Base-by-base conservation (phyloP, 2,888 invertebrate genomes). In the Ectropis crepuscularia region DNA sequence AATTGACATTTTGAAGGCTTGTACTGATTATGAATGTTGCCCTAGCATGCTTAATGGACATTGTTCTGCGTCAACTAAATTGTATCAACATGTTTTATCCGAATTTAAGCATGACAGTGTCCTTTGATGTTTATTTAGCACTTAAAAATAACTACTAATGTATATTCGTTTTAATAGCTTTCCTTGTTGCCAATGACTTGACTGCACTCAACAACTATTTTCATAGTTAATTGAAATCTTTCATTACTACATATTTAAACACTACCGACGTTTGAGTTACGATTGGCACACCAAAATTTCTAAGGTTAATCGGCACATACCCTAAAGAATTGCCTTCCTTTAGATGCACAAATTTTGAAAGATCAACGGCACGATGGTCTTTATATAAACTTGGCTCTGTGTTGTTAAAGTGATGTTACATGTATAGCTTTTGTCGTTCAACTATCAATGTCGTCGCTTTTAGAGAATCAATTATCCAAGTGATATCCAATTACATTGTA, bases 291-390 rank as follows among this genome's bases (percentile, higher is more conserved):
- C 69, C 73, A 66, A 61, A 77, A 80, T 71, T 76, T 72, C 66
- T 69, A 58, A 57, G 65, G 64, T 59, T 63, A 67, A 73, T 73
- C 73, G 65, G 83, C 84, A 86, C 84, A 69, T 73, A 77, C 69
- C 83, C 85, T 86, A 83, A 87, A 88, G 81, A 87, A 86, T 89
- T 89, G 87, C 87, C 89, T 89, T 89, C 85, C 84, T 79, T 82
- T 89, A 87, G 86, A 74, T 81, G 89, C 90, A 90, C 78, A 65
- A 28, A 36, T 53, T 46, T 49, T 39, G 82, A 74, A 74, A 76
- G 73, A 78, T 79, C 75, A 74, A 78, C 80, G 79, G 87, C 87
- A 88, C 87, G 87, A 78, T 76, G 75, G 78, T 79, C 75, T 75
- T 66, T 75, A 72, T 74, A 71, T 73, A 59, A 69, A 72, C 71